Evolutionary conservation across 2,113 vertebrate species (phyloP).

Genomic region (Tapirus terrestris): DNA sequence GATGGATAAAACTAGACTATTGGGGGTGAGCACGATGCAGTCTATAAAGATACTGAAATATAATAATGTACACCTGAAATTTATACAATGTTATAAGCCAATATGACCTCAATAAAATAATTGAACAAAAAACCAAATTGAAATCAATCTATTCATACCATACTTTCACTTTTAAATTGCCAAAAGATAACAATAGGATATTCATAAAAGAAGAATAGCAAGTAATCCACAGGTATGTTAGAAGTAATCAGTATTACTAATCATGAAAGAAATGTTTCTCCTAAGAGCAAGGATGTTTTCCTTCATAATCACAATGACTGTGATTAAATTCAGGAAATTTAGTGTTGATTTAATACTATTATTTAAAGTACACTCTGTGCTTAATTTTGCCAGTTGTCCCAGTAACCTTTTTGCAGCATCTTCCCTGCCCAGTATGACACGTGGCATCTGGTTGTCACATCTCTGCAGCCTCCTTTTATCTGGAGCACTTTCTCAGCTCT

Average conservation of each 20-base stretch:
- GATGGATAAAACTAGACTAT: no score
- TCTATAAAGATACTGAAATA: no score
- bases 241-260: not conserved
- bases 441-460: not conserved
- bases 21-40: no score
- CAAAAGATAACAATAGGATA: not conserved
- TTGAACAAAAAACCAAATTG: not conserved
- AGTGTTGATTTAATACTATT: not conserved
- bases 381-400: not conserved
- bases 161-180: not conserved
- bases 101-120: no score
- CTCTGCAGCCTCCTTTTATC: not conserved
- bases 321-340: not conserved
- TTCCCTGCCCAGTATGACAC: no score
- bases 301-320: not conserved
- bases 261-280: not conserved
- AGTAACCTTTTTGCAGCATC: not conserved
- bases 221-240: not conserved
- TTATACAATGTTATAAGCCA: no score
- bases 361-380: not conserved
- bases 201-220: not conserved
- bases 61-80: no score
- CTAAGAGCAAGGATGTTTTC: not conserved
- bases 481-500: not conserved
- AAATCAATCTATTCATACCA: not conserved